phyloP scores from a whole-genome alignment of 2,797 vertebrate genomes.

The Phalloptychus januarius region DNA sequence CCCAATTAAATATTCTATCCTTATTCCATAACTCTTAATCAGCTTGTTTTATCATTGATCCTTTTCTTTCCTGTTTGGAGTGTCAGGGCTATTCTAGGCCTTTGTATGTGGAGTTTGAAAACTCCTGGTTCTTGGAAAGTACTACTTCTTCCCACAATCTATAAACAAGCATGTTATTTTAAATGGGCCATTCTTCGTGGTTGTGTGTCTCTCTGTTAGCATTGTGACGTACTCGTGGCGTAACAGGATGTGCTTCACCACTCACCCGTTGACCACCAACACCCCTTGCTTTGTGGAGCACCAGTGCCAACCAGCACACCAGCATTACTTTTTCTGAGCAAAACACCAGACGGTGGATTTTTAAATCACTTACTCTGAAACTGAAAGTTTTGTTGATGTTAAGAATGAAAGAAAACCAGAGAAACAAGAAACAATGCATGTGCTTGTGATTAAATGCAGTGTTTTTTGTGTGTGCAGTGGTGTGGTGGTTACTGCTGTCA shows the following conservation, averaged over 20 bases:
- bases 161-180: not conserved
- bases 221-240: not conserved
- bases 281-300: not conserved
- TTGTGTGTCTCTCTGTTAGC: not conserved
- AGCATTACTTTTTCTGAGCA: not conserved
- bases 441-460: not conserved
- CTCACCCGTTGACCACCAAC: not conserved
- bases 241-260: not conserved
- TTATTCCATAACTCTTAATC: not conserved
- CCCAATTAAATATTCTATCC: not conserved
- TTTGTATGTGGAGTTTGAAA: not conserved
- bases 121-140: not conserved
- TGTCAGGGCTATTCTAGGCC: not conserved
- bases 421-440: not conserved
- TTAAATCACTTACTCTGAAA: not conserved
- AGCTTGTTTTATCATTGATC: not conserved
- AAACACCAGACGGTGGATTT: not conserved
- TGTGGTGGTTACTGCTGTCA: not conserved
- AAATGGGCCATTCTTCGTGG: not conserved
- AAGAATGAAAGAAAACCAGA: not conserved
- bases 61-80: not conserved
- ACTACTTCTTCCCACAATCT: not conserved
- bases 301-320: not conserved
- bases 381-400: not conserved
- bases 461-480: not conserved